phyloP scores from a whole-genome alignment of 2,888 invertebrate genomes.

The Linnaemya vulpina region DNA sequence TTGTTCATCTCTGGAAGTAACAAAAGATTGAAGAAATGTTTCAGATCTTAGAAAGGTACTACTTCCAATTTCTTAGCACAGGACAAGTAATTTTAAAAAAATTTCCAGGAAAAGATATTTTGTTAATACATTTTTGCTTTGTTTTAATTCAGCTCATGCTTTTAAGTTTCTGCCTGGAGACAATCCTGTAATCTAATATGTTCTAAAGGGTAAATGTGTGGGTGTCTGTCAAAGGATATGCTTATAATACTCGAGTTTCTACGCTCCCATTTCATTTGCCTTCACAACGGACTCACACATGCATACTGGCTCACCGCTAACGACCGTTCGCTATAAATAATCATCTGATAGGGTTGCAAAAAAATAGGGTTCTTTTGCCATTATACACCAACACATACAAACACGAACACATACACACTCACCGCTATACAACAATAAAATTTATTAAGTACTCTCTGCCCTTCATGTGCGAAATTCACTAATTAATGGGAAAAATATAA shows the following conservation, averaged over 20 bases:
- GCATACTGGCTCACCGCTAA: constrained; percentile 16
- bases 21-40: too few relatives aligned
- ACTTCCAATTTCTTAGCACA: too few relatives aligned
- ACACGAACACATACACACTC: not conserved
- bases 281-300: not conserved
- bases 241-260: constrained; percentile 11
- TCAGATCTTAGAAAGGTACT: too few relatives aligned
- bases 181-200: not conserved
- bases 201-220: not conserved
- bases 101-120: too few relatives aligned
- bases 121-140: not conserved
- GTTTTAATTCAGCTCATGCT: not conserved
- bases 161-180: constrained; percentile 1
- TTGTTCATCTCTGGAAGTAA: too few relatives aligned
- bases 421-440: constrained; percentile 38
- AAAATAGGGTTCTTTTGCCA: constrained; percentile 49
- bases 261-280: constrained; percentile 18
- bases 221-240: constrained; percentile 35
- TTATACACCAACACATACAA: not conserved
- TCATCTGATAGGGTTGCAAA: constrained; percentile 56
- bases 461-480: constrained; percentile 33
- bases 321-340: constrained; percentile 48
- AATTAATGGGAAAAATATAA: constrained; percentile 46
- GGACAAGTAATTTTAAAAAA: too few relatives aligned
- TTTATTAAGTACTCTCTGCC: constrained; percentile 41